These are phyloP conservation scores for Epinephelus coioides DNA, from an alignment of 2,797 vertebrate species.

Conservation along the genomic window DNA sequence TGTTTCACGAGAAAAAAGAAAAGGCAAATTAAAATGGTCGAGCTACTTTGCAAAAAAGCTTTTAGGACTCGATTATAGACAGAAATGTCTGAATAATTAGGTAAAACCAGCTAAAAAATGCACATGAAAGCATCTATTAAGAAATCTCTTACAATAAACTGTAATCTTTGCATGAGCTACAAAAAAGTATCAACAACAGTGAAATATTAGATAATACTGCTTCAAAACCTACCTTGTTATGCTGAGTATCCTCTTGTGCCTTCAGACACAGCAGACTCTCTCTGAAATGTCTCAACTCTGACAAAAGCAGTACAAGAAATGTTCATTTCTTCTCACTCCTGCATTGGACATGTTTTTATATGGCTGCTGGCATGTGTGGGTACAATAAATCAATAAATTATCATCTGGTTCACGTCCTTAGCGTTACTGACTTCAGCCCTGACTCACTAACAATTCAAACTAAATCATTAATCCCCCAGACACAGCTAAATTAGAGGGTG, in stretches of 20 bases:
- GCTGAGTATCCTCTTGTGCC: constrained; percentile 5
- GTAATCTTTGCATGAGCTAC: not conserved
- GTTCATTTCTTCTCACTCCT: constrained; percentile 4
- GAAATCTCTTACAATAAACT: not conserved
- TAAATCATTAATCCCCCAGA: constrained; percentile 46
- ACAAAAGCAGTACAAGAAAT: not conserved
- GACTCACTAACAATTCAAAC: constrained; percentile 24
- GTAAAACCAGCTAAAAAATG: no score
- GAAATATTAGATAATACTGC: not conserved
- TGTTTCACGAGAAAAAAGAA: no score
- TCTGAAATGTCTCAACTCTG: constrained; percentile 3
- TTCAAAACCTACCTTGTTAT: constrained; percentile 47
- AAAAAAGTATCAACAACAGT: not conserved
- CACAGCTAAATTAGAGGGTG: constrained; percentile 54
- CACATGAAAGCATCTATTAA: no score
- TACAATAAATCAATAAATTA: constrained; percentile 21
- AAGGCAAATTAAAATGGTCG: no score
- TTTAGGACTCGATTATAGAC: no score
- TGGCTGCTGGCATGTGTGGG: constrained; percentile 33
- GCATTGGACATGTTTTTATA: constrained; percentile 60
- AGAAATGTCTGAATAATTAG: no score
- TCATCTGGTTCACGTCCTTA: constrained; percentile 7
- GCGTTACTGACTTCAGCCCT: constrained; percentile 1
- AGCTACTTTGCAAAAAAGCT: no score
- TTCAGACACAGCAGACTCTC: not conserved